These are phyloP conservation scores for Thelaira solivaga DNA, from an alignment of 2,888 invertebrate species.

Conservation along the genomic window DNA sequence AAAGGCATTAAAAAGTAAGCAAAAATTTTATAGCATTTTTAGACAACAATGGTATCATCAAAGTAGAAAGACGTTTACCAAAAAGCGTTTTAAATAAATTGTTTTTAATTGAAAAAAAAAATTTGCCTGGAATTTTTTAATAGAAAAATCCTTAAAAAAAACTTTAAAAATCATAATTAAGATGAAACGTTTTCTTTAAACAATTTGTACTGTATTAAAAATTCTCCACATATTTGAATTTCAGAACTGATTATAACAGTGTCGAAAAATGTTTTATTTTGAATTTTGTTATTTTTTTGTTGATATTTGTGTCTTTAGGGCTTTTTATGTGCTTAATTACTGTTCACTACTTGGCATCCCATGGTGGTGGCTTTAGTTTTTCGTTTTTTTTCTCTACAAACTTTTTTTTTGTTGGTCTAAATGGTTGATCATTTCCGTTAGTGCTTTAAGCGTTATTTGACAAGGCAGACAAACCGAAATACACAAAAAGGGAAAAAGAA, in stretches of 20 bases:
- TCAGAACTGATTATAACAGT: constrained; percentile 11
- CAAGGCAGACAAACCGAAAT: constrained; percentile 36
- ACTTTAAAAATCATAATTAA: too few relatives aligned
- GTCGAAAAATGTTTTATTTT: neutral
- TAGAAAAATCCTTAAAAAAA: too few relatives aligned
- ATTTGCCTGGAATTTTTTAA: too few relatives aligned
- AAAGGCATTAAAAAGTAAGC: too few relatives aligned
- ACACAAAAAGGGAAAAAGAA: neutral
- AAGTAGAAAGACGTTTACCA: too few relatives aligned
- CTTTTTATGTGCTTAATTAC: constrained; percentile 64
- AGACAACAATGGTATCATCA: too few relatives aligned
- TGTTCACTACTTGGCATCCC: constrained; percentile 10
- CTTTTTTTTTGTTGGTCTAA: constrained; percentile 54
- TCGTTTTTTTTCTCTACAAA: constrained; percentile 16
- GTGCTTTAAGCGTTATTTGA: constrained; percentile 63
- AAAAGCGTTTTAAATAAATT: too few relatives aligned
- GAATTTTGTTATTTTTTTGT: constrained; percentile 9
- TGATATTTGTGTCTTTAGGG: constrained; percentile 53
- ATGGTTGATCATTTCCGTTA: constrained; percentile 66
- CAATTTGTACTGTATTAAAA: neutral
- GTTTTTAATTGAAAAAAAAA: too few relatives aligned
- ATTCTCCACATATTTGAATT: neutral
- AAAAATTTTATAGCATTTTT: too few relatives aligned
- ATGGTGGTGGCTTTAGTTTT: constrained; percentile 16
- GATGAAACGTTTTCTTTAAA: too few relatives aligned